These are phyloP conservation scores for Brienomyrus longianalis DNA, from an alignment of 2,113 vertebrate species.

Conservation along the genomic window DNA sequence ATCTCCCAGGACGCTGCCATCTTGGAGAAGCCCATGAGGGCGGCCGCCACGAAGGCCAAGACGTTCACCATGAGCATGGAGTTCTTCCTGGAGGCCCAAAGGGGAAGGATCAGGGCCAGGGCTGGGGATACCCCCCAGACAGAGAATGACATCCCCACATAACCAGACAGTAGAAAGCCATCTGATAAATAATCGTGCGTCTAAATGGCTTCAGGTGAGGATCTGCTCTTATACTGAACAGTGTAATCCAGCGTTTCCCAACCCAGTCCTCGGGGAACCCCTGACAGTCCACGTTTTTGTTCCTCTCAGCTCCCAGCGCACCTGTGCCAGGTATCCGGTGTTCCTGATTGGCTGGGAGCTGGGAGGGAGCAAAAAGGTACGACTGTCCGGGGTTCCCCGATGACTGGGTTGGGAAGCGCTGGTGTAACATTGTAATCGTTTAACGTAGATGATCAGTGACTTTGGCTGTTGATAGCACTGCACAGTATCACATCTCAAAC, in stretches of 20 bases:
- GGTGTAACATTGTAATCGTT: not conserved
- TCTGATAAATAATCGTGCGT: not conserved
- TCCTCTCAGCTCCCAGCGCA: no score
- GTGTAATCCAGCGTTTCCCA: not conserved
- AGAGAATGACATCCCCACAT: not conserved
- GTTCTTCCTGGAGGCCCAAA: constrained; percentile 65
- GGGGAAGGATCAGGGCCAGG: not conserved
- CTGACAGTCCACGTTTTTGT: no score
- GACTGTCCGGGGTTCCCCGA: no score
- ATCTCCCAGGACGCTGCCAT: constrained; percentile 85
- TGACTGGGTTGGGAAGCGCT: no score
- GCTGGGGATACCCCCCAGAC: not conserved
- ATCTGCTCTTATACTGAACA: not conserved
- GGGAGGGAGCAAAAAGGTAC: no score
- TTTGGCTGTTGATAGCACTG: not conserved
- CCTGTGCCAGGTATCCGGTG: no score
- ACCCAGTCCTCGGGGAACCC: no score
- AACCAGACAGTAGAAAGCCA: not conserved
- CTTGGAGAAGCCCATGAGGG: constrained; percentile 91
- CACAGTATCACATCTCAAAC: no score
- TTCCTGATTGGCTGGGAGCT: no score
- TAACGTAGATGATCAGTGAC: not conserved
- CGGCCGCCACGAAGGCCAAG: constrained; percentile 69
- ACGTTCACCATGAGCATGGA: constrained; percentile 87
- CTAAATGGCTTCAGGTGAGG: not conserved